phyloP scores from a whole-genome alignment of 2,113 vertebrate genomes.

The Gadus macrocephalus region DNA sequence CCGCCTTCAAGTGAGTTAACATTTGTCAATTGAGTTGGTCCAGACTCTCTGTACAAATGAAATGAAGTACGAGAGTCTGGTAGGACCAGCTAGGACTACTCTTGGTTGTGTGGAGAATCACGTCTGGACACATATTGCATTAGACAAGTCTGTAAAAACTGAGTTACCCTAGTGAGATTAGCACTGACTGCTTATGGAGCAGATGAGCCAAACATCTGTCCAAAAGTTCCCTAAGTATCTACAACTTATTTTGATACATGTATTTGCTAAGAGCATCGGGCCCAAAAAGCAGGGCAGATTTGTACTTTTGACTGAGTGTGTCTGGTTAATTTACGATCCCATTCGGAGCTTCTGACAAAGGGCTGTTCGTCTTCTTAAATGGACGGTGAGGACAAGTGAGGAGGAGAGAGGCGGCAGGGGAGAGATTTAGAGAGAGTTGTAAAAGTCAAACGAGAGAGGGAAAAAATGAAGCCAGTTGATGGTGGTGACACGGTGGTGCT shows the following conservation, averaged over 20 bases:
- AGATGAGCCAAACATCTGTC: no score
- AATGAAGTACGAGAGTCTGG: no score
- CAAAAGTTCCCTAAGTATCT: no score
- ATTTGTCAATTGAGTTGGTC: no score
- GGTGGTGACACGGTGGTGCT: not conserved
- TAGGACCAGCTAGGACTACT: no score
- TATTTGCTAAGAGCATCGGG: not conserved
- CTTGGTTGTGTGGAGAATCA: no score
- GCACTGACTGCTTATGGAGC: no score
- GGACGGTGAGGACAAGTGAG: slow-evolving; percentile 3
- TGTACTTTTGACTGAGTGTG: not conserved
- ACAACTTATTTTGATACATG: not conserved
- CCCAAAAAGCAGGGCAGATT: not conserved
- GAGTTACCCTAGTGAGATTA: no score
- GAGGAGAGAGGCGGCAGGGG: not conserved
- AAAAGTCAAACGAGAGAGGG: slow-evolving; percentile 25
- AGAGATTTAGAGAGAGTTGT: slow-evolving; percentile 29
- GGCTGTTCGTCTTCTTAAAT: slow-evolving; percentile 24
- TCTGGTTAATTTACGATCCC: slow-evolving; percentile 21
- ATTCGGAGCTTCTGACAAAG: slow-evolving; percentile 27
- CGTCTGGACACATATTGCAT: no score
- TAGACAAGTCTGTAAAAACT: no score
- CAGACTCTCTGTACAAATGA: no score
- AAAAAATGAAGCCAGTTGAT: slow-evolving; percentile 7
- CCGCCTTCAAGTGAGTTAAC: no score